Evolutionary conservation across 2,888 invertebrate genomes (phyloP).

Genomic region (Oxytorus armatus): DNA sequence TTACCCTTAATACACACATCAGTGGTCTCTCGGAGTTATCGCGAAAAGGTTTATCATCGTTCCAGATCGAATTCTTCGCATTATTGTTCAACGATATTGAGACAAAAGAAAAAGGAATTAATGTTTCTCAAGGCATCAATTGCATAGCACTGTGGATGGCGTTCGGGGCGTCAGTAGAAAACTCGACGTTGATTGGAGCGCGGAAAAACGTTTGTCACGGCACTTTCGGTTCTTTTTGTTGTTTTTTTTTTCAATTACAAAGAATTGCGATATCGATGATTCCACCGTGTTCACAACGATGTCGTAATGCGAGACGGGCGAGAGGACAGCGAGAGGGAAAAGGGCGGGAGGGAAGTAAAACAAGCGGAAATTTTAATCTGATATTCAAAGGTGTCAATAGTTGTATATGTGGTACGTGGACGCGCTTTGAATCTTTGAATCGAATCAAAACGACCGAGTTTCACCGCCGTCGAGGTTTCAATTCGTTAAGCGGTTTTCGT

Average conservation of each 20-base stretch:
- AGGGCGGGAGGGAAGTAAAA: not conserved
- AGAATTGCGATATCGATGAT: not conserved
- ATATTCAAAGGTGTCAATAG: not conserved
- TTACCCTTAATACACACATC: too few species aligned
- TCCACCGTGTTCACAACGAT: too few species aligned
- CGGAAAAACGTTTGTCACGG: conserved; percentile 1
- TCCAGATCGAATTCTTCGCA: not conserved
- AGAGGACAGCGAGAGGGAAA: too few species aligned
- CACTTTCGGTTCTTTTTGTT: conserved; percentile 13
- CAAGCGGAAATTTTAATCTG: not conserved
- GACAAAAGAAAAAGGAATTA: not conserved
- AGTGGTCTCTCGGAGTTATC: too few species aligned
- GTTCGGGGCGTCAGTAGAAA: conserved; percentile 2
- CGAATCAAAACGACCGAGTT: too few species aligned
- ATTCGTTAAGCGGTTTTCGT: conserved; percentile 14
- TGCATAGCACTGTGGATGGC: conserved; percentile 14
- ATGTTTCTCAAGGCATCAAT: conserved; percentile 37
- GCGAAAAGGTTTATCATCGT: conserved; percentile 17
- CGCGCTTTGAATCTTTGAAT: not conserved
- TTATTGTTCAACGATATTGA: not conserved
- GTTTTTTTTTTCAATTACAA: not conserved
- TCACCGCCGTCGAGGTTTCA: not conserved
- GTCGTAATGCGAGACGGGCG: conserved; percentile 10
- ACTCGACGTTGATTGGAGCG: conserved; percentile 13
- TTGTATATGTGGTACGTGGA: not conserved